These are phyloP conservation scores for Stomatorhinus ivindoensis DNA, from an alignment of 2,113 vertebrate genomes.

Conservation along the genomic window DNA sequence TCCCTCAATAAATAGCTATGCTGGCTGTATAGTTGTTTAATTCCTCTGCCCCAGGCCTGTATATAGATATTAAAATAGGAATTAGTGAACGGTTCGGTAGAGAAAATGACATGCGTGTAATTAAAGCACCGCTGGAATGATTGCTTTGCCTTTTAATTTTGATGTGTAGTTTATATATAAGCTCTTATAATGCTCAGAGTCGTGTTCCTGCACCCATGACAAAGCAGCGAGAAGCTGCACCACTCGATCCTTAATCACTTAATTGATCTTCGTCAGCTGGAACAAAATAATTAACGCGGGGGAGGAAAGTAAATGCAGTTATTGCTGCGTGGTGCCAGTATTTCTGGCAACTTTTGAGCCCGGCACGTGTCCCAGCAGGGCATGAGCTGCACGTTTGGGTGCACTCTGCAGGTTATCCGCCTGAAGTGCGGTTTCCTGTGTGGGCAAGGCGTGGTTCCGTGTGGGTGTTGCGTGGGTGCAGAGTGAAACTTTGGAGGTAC, in stretches of 20 bases:
- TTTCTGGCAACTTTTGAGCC: neutral
- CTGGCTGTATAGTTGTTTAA: neutral
- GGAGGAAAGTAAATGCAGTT: neutral
- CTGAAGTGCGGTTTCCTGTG: neutral
- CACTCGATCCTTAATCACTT: conserved; percentile 12
- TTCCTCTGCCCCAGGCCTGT: neutral
- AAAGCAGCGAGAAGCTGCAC: neutral
- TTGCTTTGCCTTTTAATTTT: conserved; percentile 1
- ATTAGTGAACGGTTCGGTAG: conserved; percentile 1
- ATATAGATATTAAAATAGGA: neutral
- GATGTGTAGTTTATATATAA: neutral
- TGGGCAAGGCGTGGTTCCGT: neutral
- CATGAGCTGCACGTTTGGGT: neutral
- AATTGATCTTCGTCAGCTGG: conserved; percentile 5
- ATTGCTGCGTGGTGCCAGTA: neutral
- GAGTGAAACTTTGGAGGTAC: neutral
- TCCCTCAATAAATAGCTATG: neutral
- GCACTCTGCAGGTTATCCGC: neutral
- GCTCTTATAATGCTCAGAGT: neutral
- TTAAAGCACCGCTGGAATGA: neutral
- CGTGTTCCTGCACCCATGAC: neutral
- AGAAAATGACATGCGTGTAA: neutral
- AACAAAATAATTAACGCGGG: neutral
- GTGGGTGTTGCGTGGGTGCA: neutral
- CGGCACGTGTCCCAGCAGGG: neutral